These are phyloP conservation scores for Lagodon rhomboides DNA, from an alignment of 2,797 vertebrate genomes.

Conservation along the genomic window DNA sequence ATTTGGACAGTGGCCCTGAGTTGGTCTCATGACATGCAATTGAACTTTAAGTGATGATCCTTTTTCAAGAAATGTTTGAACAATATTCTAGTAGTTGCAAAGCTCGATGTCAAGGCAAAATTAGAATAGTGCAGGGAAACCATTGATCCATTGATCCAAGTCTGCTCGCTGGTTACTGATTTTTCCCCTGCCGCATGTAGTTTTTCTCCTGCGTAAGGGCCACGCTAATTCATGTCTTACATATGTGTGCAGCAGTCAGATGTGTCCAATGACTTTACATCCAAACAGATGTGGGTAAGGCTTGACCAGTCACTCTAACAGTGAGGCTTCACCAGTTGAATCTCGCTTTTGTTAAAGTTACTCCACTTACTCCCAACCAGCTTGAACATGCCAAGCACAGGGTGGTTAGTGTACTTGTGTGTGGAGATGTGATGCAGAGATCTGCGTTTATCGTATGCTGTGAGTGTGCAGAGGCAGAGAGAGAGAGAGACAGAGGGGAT, in stretches of 20 bases:
- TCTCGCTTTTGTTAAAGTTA: conserved; percentile 56
- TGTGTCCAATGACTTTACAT: conserved; percentile 67
- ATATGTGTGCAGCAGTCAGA: conserved; percentile 62
- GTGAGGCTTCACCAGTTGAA: conserved; percentile 28
- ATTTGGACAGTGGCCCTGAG: background rate
- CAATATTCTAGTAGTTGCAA: background rate
- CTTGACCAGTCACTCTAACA: conserved; percentile 63
- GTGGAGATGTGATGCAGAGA: conserved; percentile 39
- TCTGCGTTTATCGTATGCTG: conserved; percentile 49
- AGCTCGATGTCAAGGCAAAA: conserved; percentile 3
- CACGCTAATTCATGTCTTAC: conserved; percentile 66
- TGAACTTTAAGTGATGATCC: background rate
- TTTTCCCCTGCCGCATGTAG: conserved; percentile 1
- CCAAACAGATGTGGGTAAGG: conserved; percentile 59
- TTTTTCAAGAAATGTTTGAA: background rate
- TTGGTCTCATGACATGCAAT: background rate
- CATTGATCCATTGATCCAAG: conserved; percentile 20
- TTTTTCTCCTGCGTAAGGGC: conserved; percentile 36
- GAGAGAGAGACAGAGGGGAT: background rate
- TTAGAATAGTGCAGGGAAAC: conserved; percentile 2
- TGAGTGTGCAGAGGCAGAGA: background rate
- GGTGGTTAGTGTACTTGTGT: conserved; percentile 25
- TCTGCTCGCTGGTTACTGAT: conserved; percentile 34
- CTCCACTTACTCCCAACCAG: conserved; percentile 57
- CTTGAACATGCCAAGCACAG: conserved; percentile 44